Evolutionary conservation across 2,888 invertebrate genomes (phyloP).

Genomic region (Cantharis rufa): DNA sequence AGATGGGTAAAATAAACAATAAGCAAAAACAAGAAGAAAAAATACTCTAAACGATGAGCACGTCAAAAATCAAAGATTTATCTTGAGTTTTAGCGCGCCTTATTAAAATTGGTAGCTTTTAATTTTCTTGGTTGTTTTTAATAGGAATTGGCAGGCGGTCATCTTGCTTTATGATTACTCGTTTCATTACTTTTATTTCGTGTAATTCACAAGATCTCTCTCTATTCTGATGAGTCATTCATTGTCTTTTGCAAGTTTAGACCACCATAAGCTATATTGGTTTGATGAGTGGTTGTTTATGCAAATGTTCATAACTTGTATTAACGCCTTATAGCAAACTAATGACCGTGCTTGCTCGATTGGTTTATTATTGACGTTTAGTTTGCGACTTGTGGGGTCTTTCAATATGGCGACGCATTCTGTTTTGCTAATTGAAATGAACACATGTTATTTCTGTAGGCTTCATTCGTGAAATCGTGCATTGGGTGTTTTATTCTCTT

Average conservation of each 20-base stretch:
- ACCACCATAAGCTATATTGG: not conserved
- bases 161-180: not conserved
- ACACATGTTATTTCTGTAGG: not conserved
- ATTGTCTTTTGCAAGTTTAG: not conserved
- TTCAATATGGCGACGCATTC: not conserved
- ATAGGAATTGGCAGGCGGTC: not conserved
- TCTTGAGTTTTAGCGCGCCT: not conserved
- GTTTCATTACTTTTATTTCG: not conserved
- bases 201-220: not conserved
- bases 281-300: not conserved
- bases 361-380: not conserved
- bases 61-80: not conserved
- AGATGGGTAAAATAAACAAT: not conserved
- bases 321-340: not conserved
- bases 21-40: not conserved
- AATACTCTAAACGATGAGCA: not conserved
- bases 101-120: not conserved
- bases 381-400: not conserved
- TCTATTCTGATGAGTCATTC: not conserved
- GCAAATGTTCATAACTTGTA: not conserved
- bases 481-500: not conserved
- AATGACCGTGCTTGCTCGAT: not conserved
- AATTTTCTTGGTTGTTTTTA: not conserved
- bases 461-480: not conserved
- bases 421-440: not conserved